Evolutionary conservation across 1,140 invertebrate species (phyloP), one percentile per base, ranked within the genome.

Genomic region (Drosophila bocki): DNA sequence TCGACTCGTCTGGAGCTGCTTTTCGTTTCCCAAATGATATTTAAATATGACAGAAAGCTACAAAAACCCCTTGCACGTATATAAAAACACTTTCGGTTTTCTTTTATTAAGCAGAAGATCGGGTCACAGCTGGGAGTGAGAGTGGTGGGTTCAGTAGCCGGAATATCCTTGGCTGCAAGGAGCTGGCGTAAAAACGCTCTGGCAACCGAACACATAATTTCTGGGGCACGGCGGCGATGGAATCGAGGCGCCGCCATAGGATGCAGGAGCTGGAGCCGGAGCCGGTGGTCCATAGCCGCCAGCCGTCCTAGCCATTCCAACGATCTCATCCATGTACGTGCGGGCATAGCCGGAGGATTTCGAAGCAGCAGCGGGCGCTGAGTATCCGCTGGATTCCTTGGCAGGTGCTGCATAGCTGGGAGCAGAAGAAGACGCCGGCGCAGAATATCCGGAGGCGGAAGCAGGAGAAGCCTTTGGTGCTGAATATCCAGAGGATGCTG

Each of bases 121-220:
- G 33, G 41, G 53, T 65, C 37, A 15, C 7, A 13, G 53, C 3
- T 26, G 9, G 26, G 1, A 5, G n/a, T 56, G 13, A 6, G n/a
- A 22, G 22, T 22, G 15, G 6, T n/a, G 12, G 11, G 11, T 39
- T 53, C 41, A 87, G 50, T 87, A 87, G 6, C 50, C 47, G 3
- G 62, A 58, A 26, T 59, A 58, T 35, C 68, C 54, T 35, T 75
- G 77, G 19, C 85, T 75, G 54, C 84, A 87, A 6, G 84, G 80
- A 5, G 69, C 77, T 19, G 41, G 85, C 7, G 58, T 68, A 3
- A 87, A 80, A 5, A 87, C 80, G 44, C 84, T 80, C 9, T 68
- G 56, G 48, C 84, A 87, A 41, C 84, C 80, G 32, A 87, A 87
- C 1, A 87, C 19, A 56, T 87, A 87, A 41, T 60, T 88, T 12